Conservation (phyloP, 35 echinoderm and acorn worm genomes). For the Holothuria glaberrima region DNA sequence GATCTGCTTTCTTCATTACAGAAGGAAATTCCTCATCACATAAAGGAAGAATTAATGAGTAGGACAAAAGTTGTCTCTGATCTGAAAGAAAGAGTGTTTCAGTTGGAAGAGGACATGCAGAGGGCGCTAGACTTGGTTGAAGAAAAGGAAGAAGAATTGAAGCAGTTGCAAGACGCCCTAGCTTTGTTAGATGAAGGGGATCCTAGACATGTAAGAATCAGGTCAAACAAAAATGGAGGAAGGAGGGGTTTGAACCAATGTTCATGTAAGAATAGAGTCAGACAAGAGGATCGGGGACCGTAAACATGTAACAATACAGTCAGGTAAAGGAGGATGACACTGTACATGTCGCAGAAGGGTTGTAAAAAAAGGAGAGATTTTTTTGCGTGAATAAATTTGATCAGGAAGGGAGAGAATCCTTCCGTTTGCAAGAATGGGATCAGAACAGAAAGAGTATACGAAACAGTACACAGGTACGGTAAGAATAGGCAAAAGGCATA, state of each 20-base stretch:
- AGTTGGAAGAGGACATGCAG: slow-evolving; percentile 85
- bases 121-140: slow-evolving; percentile 81
- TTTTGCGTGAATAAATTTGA: too few relatives aligned
- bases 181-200: slow-evolving; percentile 66
- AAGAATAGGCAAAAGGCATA: too few relatives aligned
- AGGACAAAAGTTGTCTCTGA: slow-evolving; percentile 69
- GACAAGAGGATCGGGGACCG: too few relatives aligned
- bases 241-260: background rate
- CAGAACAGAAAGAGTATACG: too few relatives aligned
- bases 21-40: slow-evolving; percentile 52
- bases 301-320: background rate
- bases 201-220: slow-evolving; percentile 79
- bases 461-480: too few relatives aligned
- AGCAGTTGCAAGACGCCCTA: slow-evolving; percentile 60
- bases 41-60: slow-evolving; percentile 61
- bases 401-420: too few relatives aligned
- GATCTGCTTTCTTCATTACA: background rate
- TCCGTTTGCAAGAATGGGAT: too few relatives aligned
- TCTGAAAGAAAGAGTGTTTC: slow-evolving; percentile 59
- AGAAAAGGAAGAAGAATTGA: slow-evolving; percentile 81
- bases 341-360: too few relatives aligned
- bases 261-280: background rate
- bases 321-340: background rate
- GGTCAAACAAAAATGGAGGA: too few relatives aligned
- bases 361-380: too few relatives aligned